Base-by-base conservation (phyloP, 2,113 vertebrate species). In the Aldabrachelys gigantea region DNA sequence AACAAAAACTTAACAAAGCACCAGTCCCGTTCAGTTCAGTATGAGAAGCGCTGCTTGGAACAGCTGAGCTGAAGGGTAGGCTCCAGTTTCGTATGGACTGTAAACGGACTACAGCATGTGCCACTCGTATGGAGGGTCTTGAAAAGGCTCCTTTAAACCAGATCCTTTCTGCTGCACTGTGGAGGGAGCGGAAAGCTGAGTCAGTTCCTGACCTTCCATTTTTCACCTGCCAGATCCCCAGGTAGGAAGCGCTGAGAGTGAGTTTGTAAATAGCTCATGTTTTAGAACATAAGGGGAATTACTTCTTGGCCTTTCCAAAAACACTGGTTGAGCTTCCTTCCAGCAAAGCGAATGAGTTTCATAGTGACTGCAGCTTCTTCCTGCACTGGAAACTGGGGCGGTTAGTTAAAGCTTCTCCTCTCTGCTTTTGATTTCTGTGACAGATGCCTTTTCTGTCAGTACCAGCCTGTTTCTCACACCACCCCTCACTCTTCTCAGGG, bases 151-250 rank as follows among this genome's bases (percentile, higher is more conserved):
- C n/a, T 57, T 6, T 38, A 49, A 82, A 6, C 1, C 2, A 89
- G 85, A 76, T 82, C 91, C 78, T 41, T 75, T 35, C 62, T 87
- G 54, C 85, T 81, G 87, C 85, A 49, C 41, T 25, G 81, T 49
- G 65, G 35, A 0, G 0, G 25, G 49, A 84, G 83, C 89, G 62
- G 85, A n/a, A 24, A 83, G 41, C 83, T 88, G 83, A 38, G 5
- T 2, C 4, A n/a, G 83, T 82, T 25, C 69, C 54, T 79, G 54
- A 80, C 65, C 65, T 92, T 84, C 83, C 0, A 0, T 76, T 92
- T 65, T 93, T 72, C 82, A 91, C 80, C 76, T 89, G 57, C 35
- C 53, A 31, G 80, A 49, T 79, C 78, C 87, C 94, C 88, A 92
- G 91, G 53, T 13, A 92, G 88, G 85, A 89, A 91, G 85, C 47